Percentiles rank a stretch among this genome's conserved stretches.
Conservation (phyloP, 2,113 vertebrate genomes). For the Chionodraco myersi region DNA sequence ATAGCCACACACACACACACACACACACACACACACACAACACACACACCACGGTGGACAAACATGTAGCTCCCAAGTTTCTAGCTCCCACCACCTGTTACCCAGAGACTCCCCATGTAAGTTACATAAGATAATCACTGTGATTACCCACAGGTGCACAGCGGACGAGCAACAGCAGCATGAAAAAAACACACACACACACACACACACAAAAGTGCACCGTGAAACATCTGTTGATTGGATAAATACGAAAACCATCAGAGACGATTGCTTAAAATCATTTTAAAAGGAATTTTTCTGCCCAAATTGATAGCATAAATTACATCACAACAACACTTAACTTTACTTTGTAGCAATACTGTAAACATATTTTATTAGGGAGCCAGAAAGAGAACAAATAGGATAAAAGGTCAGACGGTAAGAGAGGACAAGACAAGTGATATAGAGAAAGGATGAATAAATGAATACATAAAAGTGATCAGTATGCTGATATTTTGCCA, state of each 20-base stretch:
- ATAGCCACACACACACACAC: neutral
- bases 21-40: too few relatives aligned
- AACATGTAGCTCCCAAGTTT: neutral
- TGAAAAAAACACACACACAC: too few relatives aligned
- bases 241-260: too few relatives aligned
- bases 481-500: slow-evolving; percentile 52
- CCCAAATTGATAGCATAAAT: neutral
- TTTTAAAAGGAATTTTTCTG: neutral
- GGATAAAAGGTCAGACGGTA: slow-evolving; percentile 11
- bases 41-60: neutral
- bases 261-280: too few relatives aligned
- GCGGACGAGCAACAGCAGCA: too few relatives aligned
- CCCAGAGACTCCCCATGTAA: too few relatives aligned
- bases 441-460: slow-evolving; percentile 37
- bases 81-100: too few relatives aligned
- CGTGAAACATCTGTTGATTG: too few relatives aligned
- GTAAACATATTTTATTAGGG: slow-evolving; percentile 17
- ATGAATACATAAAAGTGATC: slow-evolving; percentile 68
- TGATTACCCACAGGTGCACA: too few relatives aligned
- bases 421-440: slow-evolving; percentile 26
- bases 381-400: slow-evolving; percentile 9
- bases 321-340: neutral
- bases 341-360: slow-evolving; percentile 19
- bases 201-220: too few relatives aligned
- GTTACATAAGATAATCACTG: too few relatives aligned